Evolutionary conservation across 2,888 invertebrate species (phyloP), one percentile per base, ranked within the genome.

Genomic region (Thumatha senex): DNA sequence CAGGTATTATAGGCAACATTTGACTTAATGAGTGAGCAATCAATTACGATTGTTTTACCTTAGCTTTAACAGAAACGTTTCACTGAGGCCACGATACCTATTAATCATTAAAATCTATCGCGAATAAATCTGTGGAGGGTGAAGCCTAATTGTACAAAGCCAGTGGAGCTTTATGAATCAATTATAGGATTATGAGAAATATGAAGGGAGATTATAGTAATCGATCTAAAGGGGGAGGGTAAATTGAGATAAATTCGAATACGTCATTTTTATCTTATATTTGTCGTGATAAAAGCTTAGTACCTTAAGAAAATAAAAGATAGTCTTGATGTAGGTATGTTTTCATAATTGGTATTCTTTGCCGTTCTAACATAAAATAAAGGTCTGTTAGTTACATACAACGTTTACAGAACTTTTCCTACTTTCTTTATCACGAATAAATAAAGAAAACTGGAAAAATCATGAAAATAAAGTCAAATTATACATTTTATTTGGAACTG

Each of bases 101-200:
- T 87, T 80, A 81, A 86, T 88, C 83, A 86, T 82, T 78, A 61
- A 78, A 83, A 87, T 82, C 80, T 79, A 84, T 86, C 74, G 82
- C 76, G 78, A 74, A 82, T 86, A 82, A 88, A 82, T 84, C 82
- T 81, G 77, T 70, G 77, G 74, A 75, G 77, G 77, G 80, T 75
- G 80, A 74, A 24, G 63, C 72, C 74, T 83, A 80, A 81, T 78
- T 80, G 77, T 77, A 78, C 67, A 80, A 84, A 86, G 82, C 80
- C 78, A 85, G 67, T 67, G 63, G 64, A 70, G 81, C 79, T 84
- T 85, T 80, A 81, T 76, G 78, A 82, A 86, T 86, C 87, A 87
- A 86, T 88, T 88, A 88, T 74, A 75, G 82, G 81, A 85, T 86
- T 87, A 85, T 80, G 69, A 72, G 79, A 78, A 82, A 82, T 81